Evolutionary conservation across 2,888 invertebrate genomes (phyloP).

Genomic region (Acronicta psi): DNA sequence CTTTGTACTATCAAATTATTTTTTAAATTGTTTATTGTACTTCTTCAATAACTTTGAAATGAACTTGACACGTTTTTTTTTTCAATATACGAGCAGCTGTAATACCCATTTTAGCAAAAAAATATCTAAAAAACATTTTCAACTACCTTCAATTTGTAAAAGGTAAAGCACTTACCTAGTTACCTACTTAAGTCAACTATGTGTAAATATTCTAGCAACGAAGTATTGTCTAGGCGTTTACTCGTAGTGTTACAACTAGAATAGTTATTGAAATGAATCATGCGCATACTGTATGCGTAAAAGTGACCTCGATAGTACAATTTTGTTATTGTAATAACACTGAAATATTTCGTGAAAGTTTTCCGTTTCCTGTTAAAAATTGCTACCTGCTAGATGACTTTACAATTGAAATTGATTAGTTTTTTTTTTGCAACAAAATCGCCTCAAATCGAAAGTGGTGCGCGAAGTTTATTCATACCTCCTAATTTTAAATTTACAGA

Average conservation of each 20-base stretch:
- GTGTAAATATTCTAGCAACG: slow-evolving; percentile 35
- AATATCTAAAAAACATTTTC: neutral
- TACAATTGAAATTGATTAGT: slow-evolving; percentile 42
- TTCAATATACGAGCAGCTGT: slow-evolving; percentile 24
- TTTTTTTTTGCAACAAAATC: slow-evolving; percentile 41
- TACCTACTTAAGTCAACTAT: slow-evolving; percentile 37
- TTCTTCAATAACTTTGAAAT: slow-evolving; percentile 25
- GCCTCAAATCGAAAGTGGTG: slow-evolving; percentile 33
- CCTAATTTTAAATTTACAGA: too few relatives aligned
- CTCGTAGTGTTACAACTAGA: slow-evolving; percentile 41
- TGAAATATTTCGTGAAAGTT: slow-evolving; percentile 58
- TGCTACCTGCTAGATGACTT: slow-evolving; percentile 27
- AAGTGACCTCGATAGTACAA: slow-evolving; percentile 65
- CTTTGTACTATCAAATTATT: too few relatives aligned
- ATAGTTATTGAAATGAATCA: slow-evolving; percentile 66
- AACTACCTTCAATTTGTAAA: slow-evolving; percentile 6
- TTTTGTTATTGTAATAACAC: slow-evolving; percentile 57
- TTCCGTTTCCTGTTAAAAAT: slow-evolving; percentile 41
- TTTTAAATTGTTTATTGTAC: slow-evolving; percentile 4
- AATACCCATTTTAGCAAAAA: slow-evolving; percentile 1
- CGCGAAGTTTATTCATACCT: slow-evolving; percentile 1
- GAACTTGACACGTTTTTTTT: slow-evolving; percentile 28
- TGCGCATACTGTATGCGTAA: slow-evolving; percentile 67
- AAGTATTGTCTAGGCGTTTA: slow-evolving; percentile 40
- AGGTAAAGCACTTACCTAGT: slow-evolving; percentile 15